A percentile compares a stretch with the other conserved stretches of the same genome.
Conservation (phyloP, 2,113 vertebrate species). For the Percina caprodes region DNA sequence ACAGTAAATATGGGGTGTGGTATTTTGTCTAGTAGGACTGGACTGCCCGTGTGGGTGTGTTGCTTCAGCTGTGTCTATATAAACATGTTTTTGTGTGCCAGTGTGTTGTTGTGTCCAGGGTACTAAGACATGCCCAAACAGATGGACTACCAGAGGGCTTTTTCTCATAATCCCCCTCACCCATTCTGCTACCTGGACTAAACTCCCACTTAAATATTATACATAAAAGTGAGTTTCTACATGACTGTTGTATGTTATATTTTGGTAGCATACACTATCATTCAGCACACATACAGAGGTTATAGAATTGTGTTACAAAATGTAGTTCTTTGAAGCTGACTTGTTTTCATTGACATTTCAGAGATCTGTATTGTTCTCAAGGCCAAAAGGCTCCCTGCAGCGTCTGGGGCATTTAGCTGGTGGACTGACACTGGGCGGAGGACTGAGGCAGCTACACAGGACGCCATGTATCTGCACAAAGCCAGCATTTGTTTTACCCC, state of each 20-base stretch:
- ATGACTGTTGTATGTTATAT: neutral
- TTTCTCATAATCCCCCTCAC: conserved; percentile 51
- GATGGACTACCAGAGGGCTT: conserved; percentile 64
- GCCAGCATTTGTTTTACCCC: conserved; percentile 21
- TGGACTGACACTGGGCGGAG: conserved; percentile 39
- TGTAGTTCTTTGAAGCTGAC: conserved; percentile 25
- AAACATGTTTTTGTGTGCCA: conserved; percentile 33
- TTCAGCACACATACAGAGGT: neutral
- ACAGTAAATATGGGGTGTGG: conserved; percentile 19
- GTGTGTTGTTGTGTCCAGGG: conserved; percentile 47
- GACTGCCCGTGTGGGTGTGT: conserved; percentile 26
- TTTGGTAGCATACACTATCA: neutral
- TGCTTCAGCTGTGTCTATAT: conserved; percentile 19
- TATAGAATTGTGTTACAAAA: neutral
- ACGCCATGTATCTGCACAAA: conserved; percentile 40
- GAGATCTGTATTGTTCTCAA: conserved; percentile 42
- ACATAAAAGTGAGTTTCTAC: neutral
- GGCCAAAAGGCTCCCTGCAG: conserved; percentile 38
- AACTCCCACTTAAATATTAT: conserved; percentile 5
- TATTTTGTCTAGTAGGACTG: conserved; percentile 27
- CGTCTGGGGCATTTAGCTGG: conserved; percentile 40
- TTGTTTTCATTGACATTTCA: conserved; percentile 58
- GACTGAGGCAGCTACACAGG: conserved; percentile 29
- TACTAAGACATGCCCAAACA: conserved; percentile 57
- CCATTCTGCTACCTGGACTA: conserved; percentile 33